Evolutionary conservation across 1,140 invertebrate genomes (phyloP).

Genomic region (Drosophila pachea): DNA sequence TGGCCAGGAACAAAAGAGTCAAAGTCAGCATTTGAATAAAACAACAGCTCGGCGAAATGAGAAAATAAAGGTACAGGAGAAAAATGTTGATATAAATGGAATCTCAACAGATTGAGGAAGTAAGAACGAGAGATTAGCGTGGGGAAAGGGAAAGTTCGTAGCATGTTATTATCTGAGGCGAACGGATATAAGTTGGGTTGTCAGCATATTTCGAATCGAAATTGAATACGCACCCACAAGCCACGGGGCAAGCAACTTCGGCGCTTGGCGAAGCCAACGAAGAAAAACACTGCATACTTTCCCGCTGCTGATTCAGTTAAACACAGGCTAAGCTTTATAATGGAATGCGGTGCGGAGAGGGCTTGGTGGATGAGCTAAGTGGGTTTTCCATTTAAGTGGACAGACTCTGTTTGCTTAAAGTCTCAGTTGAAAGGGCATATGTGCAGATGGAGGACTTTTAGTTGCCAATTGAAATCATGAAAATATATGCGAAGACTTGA

Average conservation of each 20-base stretch:
- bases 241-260: slow-evolving; percentile 25
- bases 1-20: slow-evolving; percentile 23
- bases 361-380: background rate
- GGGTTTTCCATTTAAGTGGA: background rate
- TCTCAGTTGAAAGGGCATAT: background rate
- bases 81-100: background rate
- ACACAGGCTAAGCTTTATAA: slow-evolving; percentile 7
- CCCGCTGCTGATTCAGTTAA: slow-evolving; percentile 34
- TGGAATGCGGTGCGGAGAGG: background rate
- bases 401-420: background rate
- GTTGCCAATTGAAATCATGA: background rate
- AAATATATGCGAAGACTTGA: too few relatives aligned
- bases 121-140: background rate
- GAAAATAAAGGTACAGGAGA: background rate
- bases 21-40: slow-evolving; percentile 22
- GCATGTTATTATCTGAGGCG: slow-evolving; percentile 15
- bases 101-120: slow-evolving; percentile 6
- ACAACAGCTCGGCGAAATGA: slow-evolving; percentile 6
- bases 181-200: slow-evolving; percentile 28
- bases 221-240: slow-evolving; percentile 23
- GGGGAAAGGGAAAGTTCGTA: slow-evolving; percentile 7
- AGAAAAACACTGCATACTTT: slow-evolving; percentile 20
- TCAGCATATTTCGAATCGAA: slow-evolving; percentile 45
- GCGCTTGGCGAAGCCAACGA: slow-evolving; percentile 13
- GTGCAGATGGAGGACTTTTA: too few relatives aligned